Evolutionary conservation across 2,888 invertebrate species (phyloP), one percentile per base, ranked within the genome.

Genomic region (Leptopilina drosophilae): DNA sequence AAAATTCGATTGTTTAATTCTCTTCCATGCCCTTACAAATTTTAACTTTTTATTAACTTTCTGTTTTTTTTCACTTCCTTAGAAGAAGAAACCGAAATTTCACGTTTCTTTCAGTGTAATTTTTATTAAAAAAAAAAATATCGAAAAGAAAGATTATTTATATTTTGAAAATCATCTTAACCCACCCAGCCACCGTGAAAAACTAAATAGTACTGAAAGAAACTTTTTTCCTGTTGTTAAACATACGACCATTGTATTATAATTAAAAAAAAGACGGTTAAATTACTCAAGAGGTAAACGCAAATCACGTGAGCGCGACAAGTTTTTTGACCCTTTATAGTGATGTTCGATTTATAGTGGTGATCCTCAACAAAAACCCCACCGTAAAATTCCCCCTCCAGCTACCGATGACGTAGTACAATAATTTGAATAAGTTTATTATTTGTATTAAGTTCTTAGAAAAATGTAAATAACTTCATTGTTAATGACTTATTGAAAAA

Each of bases 131-230:
- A 67, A 46, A 6, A 12, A 69, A 53, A 20, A 20, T 33, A 20
- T 15, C 62, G 3, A 62, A 62, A 20, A 62, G 15, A 9, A 3
- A 20, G n/a, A 20, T 33, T 20, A 59, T 66, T 64, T 67, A 20
- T 62, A n/a, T 59, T 53, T 15, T 26, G 26, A 76, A 66, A 79
- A 77, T 40, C 82, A 83, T 82, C 83, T 83, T 84, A 82, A 85
- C 82, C 86, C 88, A 85, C 86, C 90, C 88, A 88, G 82, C 83
- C 86, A 85, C 85, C 83, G 53, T 78, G 85, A 79, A 86, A 82
- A 82, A 86, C 81, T 77, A 78, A 78, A 82, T 81, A 62, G 80
- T 85, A 91, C 89, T 90, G 88, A 87, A 77, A 76, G 77, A 80
- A 69, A 79, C 69, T 79, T 15, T 76, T 82, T 83, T 78, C 80